Percentiles rank a stretch among this genome's conserved stretches.
Evolutionary conservation across 2,888 invertebrate genomes (phyloP).

Genomic region (Adelognathus sp.): DNA sequence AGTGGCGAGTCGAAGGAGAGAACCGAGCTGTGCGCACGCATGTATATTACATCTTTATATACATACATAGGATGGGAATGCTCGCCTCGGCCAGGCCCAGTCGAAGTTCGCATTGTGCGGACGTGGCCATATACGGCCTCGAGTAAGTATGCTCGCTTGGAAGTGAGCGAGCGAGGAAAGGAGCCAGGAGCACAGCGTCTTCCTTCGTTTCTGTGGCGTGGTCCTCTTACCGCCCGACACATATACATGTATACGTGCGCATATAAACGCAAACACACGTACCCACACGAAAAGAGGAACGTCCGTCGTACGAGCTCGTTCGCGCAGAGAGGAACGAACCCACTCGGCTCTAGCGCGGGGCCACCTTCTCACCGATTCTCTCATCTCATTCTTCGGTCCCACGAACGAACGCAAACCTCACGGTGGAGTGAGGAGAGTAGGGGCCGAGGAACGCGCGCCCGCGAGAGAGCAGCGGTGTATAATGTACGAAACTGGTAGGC

Average conservation of each 20-base stretch:
- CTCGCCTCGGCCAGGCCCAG: conserved; percentile 35
- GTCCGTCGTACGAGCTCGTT: background rate
- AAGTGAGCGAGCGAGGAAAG: background rate
- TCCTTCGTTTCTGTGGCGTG: conserved; percentile 31
- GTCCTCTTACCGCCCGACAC: conserved; percentile 2
- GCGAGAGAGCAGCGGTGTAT: conserved; percentile 31
- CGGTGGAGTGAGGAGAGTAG: conserved; percentile 10
- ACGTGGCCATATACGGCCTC: conserved; percentile 53
- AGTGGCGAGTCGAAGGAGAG: background rate
- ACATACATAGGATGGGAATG: conserved; percentile 6
- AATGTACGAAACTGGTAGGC: conserved; percentile 63
- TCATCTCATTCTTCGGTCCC: conserved; percentile 1
- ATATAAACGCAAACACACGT: background rate
- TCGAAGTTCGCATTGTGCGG: conserved; percentile 53
- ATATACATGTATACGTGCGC: background rate
- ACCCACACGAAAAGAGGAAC: conserved; percentile 8
- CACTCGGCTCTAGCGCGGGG: background rate
- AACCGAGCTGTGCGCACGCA: background rate
- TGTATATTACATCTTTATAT: background rate
- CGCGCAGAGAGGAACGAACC: conserved; percentile 35
- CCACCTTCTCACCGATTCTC: conserved; percentile 16
- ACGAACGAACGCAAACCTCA: conserved; percentile 3
- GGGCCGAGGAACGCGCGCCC: conserved; percentile 56
- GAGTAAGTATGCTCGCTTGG: conserved; percentile 40
- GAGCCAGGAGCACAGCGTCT: conserved; percentile 5